Base-by-base conservation (phyloP, 2,113 vertebrate species). In the Halichoerus grypus region DNA sequence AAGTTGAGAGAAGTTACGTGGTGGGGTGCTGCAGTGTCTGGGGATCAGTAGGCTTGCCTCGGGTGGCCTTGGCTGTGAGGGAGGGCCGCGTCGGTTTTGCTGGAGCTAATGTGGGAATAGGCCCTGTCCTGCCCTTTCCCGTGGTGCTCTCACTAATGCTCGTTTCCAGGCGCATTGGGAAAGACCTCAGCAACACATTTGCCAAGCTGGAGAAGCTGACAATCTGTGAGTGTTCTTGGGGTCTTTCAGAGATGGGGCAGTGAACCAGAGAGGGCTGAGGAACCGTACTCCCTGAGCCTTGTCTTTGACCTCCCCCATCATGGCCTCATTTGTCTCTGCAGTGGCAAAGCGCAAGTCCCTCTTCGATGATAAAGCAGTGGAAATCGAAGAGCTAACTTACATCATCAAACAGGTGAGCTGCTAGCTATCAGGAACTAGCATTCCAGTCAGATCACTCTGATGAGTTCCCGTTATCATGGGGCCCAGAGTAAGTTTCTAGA, bases 161-260 rank as follows among this genome's bases (percentile, higher is more conserved):
- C 51, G 1, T 91, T 97, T 91, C 42, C 97, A 99, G 99, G 99
- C 99, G 99, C 98, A 99, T 99, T 97, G 99, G 99, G 83, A 99
- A 99, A 98, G 99, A 99, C 98, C 98, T 99, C 96, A 99, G 99
- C 98, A 99, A 99, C 96, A 99, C 99, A 1, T 99, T 99, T 97
- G 99, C 99, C 98, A 99, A 99, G 98, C 98, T 99, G 98, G 99
- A 99, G 98, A 99, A 99, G 95, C 99, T 99, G 96, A 99, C 99
- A 2, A 99, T 99, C 98, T 98, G 99, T 99, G 98, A 99, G 99
- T 99, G 80, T 90, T 36, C 59, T 28, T 13, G 42, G 95, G 85
- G 11, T 49, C 59, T 83, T 74, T 88, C 46, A 19, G 69, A 92
- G 33, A 4, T 77, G 81, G 92, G 77, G 14, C 72, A 59, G 14